Evolutionary conservation across 2,113 vertebrate genomes (phyloP), one percentile per base, ranked within the genome.

Genomic region (Lathamus discolor): DNA sequence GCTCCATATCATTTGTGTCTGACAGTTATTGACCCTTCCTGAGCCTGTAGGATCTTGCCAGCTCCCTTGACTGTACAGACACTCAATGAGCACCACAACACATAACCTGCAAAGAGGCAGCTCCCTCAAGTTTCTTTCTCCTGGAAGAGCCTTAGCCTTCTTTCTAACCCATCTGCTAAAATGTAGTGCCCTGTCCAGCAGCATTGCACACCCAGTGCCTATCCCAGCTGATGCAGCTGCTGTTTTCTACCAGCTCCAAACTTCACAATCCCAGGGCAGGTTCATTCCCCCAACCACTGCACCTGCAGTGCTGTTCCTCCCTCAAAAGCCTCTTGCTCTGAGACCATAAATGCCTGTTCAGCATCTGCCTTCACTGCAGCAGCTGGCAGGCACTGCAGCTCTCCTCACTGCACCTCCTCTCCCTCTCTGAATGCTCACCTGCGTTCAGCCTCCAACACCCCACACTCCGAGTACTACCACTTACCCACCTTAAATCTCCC

Each of bases 391-490:
- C 41, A 49, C n/a, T 13, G 4, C 72, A 49, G 13, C 37, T 88
- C 37, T 83, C 20, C 37, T 17, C 3, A 2, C 0, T 9, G 22
- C 3, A 11, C 39, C 73, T 73, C 22, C 7, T 68, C 37, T 85
- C 54, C 17, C 13, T 57, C 28, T 17, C 29, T 39, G 20, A 61
- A 83, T 35, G 15, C 16, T 68, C 79, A n/a, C 22, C 28, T 0
- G 0, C 17, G 39, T 78, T 74, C 83, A 77, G 20, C 9, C 33
- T 86, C 10, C 55, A 74, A 35, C 8, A 2, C 7, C 4, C 20
- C 2, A 3, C 24, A 18, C 25, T 4, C 11, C 1, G 1, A 7
- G 11, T 10, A 15, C 14, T 78, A 19, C 17, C 8, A 43, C 22
- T 87, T 46, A 51, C 22, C 39, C 20, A 35, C 27, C 57, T 75